Percentiles rank a stretch among this genome's conserved stretches.
Evolutionary conservation across 2,888 invertebrate genomes (phyloP).

Genomic region (Eristalis arbustorum): DNA sequence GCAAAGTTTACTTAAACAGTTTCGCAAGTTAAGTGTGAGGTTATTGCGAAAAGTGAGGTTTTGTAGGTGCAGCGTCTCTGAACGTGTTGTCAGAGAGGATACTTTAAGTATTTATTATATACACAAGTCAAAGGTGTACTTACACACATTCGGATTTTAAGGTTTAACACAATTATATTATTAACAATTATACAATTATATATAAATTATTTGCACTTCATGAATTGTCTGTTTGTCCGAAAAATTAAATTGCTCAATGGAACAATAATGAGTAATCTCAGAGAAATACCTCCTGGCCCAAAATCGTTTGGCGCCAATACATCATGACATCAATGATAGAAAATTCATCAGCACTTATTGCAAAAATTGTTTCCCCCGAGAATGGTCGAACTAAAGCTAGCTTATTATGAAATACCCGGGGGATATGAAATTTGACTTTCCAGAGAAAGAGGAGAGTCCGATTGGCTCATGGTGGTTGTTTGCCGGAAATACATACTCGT

Average conservation of each 20-base stretch:
- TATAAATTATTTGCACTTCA: slow-evolving; percentile 5
- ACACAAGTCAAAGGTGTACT: not conserved
- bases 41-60: slow-evolving; percentile 26
- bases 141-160: not conserved
- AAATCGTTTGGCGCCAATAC: not conserved
- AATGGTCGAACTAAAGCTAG: not conserved
- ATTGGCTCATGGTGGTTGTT: not conserved
- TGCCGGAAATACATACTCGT: not conserved
- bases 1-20: slow-evolving; percentile 21
- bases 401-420: not conserved
- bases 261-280: not conserved
- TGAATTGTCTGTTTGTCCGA: slow-evolving; percentile 5
- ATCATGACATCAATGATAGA: not conserved
- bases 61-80: slow-evolving; percentile 24
- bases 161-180: slow-evolving; percentile 19
- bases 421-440: not conserved
- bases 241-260: not conserved
- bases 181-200: too few species aligned
- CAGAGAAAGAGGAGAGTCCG: not conserved
- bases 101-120: slow-evolving; percentile 15
- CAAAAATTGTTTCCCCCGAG: not conserved
- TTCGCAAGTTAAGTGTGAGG: slow-evolving; percentile 42
- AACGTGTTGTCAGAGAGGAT: not conserved
- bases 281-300: not conserved
- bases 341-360: not conserved